Evolutionary conservation across 2,888 invertebrate species (phyloP), one percentile per base, ranked within the genome.

Genomic region (Rotaria sp.): DNA sequence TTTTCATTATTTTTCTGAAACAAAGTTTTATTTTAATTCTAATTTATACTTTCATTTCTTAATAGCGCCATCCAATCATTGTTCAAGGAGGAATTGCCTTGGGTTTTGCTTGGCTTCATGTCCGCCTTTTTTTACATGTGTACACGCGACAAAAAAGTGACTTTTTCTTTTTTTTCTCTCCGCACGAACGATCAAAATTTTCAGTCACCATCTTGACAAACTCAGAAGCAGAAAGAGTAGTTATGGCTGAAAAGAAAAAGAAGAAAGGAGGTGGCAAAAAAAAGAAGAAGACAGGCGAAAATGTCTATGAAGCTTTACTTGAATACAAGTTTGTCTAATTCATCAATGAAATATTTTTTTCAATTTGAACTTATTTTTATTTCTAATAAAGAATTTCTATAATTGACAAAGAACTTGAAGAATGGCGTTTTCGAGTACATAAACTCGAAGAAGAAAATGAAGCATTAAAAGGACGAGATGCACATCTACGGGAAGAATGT

Each of bases 181-280:
- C 67, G 30, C 21, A 18, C 35, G 67, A 67, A 67, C 67, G 67
- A 67, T 35, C 35, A 67, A 67, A 18, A 67, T 21, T 67, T n/a
- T 67, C 67, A 67, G 35, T 35, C 67, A 35, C 7, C 35, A 67
- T 67, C 35, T 67, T 67, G 67, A 0, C 67, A 67, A 35, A 21
- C 67, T 67, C 35, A 21, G 11, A 67, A 35, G 21, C 67, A 35
- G 35, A 67, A 67, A 67, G 21, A 67, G 67, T 67, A 67, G 67
- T 67, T 35, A 80, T 80, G 80, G 80, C 80, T 41, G 80, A 80
- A 10, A 80, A 80, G 45, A 80, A 80, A n/a, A 80, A 80, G n/a
- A 80, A 80, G 45, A 67, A 67, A 13, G 67, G 55, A 55, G 67
- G 67, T 52, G 52, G 80, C n/a, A 80, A 80, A 21, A 74, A 74